Conservation (phyloP, 2,113 vertebrate species). For the Ariopsis seemanni region DNA sequence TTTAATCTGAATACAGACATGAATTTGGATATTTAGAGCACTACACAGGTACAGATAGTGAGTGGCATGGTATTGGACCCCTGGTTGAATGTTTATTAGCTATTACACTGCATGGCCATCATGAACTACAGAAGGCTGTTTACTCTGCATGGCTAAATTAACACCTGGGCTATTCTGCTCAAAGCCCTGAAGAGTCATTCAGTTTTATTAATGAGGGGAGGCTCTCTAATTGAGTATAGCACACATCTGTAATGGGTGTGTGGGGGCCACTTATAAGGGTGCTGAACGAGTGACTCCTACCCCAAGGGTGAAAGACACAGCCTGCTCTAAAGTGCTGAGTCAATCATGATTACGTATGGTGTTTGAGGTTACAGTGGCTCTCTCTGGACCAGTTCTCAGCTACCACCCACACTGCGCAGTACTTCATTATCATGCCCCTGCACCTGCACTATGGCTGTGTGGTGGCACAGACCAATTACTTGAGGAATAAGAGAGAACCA, state of each 20-base stretch:
- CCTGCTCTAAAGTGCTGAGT: conserved; percentile 51
- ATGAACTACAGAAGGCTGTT: conserved; percentile 42
- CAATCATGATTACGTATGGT: conserved; percentile 44
- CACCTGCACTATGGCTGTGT: conserved; percentile 43
- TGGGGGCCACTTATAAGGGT: conserved; percentile 33
- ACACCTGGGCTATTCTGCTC: conserved; percentile 48
- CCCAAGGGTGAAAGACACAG: conserved; percentile 9
- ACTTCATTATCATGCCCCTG: conserved; percentile 53
- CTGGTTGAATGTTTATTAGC: not conserved
- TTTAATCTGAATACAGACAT: not conserved
- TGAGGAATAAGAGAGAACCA: conserved; percentile 35
- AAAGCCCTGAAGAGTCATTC: conserved; percentile 41
- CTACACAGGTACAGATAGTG: not conserved
- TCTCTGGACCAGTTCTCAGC: conserved; percentile 21
- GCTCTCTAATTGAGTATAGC: conserved; percentile 53
- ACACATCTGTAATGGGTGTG: conserved; percentile 50
- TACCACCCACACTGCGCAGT: conserved; percentile 44
- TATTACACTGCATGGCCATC: not conserved
- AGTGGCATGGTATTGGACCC: not conserved
- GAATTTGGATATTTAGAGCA: not conserved
- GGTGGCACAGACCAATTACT: conserved; percentile 47
- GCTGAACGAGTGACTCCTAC: conserved; percentile 36
- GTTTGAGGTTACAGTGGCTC: conserved; percentile 30
- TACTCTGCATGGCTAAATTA: conserved; percentile 47
- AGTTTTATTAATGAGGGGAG: conserved; percentile 55